Evolutionary conservation across 2,888 invertebrate genomes (phyloP).

Genomic region (Pomacea canaliculata): DNA sequence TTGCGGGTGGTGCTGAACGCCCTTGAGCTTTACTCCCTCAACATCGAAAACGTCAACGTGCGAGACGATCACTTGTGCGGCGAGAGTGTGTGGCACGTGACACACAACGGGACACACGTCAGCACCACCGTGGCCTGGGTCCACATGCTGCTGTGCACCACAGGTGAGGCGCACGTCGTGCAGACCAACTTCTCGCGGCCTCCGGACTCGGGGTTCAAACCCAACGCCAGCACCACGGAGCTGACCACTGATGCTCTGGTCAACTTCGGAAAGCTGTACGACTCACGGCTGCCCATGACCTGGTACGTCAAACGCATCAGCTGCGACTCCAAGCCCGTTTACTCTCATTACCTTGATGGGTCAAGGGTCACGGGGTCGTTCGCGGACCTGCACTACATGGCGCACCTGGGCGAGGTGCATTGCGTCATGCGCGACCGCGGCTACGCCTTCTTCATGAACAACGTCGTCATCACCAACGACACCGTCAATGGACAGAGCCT

Average conservation of each 20-base stretch:
- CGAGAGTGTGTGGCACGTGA: slow-evolving; percentile 29
- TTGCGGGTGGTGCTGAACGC: slow-evolving; percentile 20
- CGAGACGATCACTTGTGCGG: slow-evolving; percentile 30
- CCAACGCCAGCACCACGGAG: not conserved
- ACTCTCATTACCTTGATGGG: slow-evolving; percentile 31
- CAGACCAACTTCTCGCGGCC: slow-evolving; percentile 14
- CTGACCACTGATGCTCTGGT: not conserved
- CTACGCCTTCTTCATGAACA: slow-evolving; percentile 32
- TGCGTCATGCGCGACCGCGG: slow-evolving; percentile 37
- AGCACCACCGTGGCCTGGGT: slow-evolving; percentile 12
- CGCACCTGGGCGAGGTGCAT: slow-evolving; percentile 33
- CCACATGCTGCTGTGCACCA: slow-evolving; percentile 15
- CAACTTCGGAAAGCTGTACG: slow-evolving; percentile 1
- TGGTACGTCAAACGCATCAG: slow-evolving; percentile 29
- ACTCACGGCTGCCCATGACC: slow-evolving; percentile 3
- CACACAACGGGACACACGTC: slow-evolving; percentile 33
- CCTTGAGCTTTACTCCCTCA: slow-evolving; percentile 16
- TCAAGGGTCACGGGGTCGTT: slow-evolving; percentile 18
- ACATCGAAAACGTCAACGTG: slow-evolving; percentile 32
- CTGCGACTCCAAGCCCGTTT: slow-evolving; percentile 22
- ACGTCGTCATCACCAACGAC: not conserved
- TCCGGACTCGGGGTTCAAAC: not conserved
- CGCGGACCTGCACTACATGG: slow-evolving; percentile 25
- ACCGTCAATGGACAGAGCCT: slow-evolving; percentile 30
- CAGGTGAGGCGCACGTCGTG: slow-evolving; percentile 8